phyloP scores from a whole-genome alignment of 2,113 vertebrate genomes.

The Vimba vimba region DNA sequence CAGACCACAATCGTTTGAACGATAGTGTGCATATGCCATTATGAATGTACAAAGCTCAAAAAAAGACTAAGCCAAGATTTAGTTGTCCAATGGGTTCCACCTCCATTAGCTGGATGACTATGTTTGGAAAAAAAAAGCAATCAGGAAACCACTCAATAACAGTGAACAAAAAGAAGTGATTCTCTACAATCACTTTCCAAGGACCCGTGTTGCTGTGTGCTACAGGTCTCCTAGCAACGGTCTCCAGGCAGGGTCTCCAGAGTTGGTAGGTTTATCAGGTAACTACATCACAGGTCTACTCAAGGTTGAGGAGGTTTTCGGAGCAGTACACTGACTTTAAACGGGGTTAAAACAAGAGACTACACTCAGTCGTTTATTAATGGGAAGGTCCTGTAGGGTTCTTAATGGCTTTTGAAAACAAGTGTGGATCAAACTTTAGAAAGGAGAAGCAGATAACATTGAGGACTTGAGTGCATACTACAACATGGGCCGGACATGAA shows the following conservation, averaged over 20 bases:
- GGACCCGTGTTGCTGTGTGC: slow-evolving; percentile 63
- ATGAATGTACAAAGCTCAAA: neutral
- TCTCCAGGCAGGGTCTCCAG: slow-evolving; percentile 59
- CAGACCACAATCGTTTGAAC: too few species aligned
- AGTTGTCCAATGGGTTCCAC: neutral
- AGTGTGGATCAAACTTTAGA: slow-evolving; percentile 2
- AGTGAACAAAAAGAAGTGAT: slow-evolving; percentile 11
- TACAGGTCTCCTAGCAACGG: slow-evolving; percentile 77
- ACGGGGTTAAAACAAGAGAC: neutral
- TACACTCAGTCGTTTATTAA: neutral
- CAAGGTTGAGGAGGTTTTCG: slow-evolving; percentile 12
- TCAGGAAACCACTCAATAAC: slow-evolving; percentile 18
- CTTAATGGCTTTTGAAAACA: slow-evolving; percentile 14
- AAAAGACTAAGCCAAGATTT: slow-evolving; percentile 5
- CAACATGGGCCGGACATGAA: neutral
- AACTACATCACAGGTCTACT: slow-evolving; percentile 54
- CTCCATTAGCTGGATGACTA: neutral
- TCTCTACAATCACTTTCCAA: slow-evolving; percentile 32
- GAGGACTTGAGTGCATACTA: slow-evolving; percentile 30
- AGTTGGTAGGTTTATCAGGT: slow-evolving; percentile 70
- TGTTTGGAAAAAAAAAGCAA: neutral
- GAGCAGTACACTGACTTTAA: slow-evolving; percentile 2
- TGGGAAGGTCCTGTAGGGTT: slow-evolving; percentile 8
- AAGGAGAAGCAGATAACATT: slow-evolving; percentile 40
- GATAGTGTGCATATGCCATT: too few species aligned